Evolutionary conservation across 2,797 vertebrate species (phyloP).

Genomic region (Pitangus sulphuratus): DNA sequence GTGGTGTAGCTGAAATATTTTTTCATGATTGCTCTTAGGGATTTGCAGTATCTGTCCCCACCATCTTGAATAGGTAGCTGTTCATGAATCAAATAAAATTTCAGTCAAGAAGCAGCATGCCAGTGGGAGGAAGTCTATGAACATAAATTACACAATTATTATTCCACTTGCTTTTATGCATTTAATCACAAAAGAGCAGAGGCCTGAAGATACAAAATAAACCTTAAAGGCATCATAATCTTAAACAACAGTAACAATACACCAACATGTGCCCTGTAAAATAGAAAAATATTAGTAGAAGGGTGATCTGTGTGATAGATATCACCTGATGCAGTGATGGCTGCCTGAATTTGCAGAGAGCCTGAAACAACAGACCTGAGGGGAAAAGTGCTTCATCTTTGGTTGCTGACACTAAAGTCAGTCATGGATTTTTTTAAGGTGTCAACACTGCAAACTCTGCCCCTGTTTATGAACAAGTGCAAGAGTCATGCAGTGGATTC

Average conservation of each 20-base stretch:
- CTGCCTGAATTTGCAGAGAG: background rate
- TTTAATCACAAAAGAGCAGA: constrained; percentile 52
- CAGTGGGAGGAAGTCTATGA: constrained; percentile 43
- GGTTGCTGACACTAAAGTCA: background rate
- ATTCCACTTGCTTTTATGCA: constrained; percentile 30
- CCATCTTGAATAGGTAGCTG: constrained; percentile 37
- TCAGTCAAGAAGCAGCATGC: constrained; percentile 22
- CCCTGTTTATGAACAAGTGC: background rate
- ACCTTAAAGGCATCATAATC: constrained; percentile 15
- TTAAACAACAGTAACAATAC: background rate
- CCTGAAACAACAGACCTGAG: background rate
- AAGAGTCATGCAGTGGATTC: background rate
- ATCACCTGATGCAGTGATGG: background rate
- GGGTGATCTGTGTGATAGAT: background rate
- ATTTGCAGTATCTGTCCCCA: constrained; percentile 9
- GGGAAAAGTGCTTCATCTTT: background rate
- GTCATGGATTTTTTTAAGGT: background rate
- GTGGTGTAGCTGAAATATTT: constrained; percentile 19
- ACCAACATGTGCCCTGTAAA: background rate
- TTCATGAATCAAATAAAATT: constrained; percentile 51
- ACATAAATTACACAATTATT: constrained; percentile 49
- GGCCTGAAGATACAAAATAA: constrained; percentile 10
- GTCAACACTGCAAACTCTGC: background rate
- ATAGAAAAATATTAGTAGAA: background rate
- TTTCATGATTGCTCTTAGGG: background rate